Evolutionary conservation across 2,113 vertebrate genomes (phyloP).

Genomic region (Oreocharis arfaki): DNA sequence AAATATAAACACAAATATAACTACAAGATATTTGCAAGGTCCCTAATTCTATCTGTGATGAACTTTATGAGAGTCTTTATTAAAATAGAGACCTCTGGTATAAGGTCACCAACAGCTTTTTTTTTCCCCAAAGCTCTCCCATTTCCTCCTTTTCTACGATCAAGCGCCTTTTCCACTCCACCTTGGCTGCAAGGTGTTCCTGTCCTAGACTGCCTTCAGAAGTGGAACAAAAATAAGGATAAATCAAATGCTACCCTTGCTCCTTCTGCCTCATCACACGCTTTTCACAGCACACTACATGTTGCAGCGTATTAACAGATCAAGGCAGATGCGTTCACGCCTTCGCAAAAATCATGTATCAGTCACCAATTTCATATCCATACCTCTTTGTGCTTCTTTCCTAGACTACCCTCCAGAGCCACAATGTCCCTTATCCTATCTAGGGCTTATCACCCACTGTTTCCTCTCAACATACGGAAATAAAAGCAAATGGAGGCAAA

Average conservation of each 20-base stretch:
- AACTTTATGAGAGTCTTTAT: background rate
- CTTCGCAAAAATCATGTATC: background rate
- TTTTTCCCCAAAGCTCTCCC: background rate
- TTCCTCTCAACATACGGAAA: background rate
- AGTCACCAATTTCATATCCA: background rate
- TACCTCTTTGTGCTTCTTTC: background rate
- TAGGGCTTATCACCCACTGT: background rate
- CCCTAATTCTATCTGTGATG: constrained; percentile 17
- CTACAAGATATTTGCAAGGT: background rate
- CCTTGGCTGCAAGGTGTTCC: background rate
- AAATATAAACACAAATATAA: constrained; percentile 55
- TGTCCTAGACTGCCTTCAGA: background rate
- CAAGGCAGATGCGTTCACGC: background rate
- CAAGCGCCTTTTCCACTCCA: background rate
- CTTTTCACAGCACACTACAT: background rate
- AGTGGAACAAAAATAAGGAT: background rate
- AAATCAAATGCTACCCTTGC: background rate
- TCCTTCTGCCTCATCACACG: background rate
- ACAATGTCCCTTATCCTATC: background rate
- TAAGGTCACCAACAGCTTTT: background rate
- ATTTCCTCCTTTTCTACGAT: background rate
- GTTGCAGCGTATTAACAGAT: background rate
- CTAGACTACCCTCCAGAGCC: background rate
- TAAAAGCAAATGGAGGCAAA: background rate
- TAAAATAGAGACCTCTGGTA: background rate